Evolutionary conservation across 1,140 invertebrate genomes (phyloP).

Genomic region (Leptinotarsa defecta): DNA sequence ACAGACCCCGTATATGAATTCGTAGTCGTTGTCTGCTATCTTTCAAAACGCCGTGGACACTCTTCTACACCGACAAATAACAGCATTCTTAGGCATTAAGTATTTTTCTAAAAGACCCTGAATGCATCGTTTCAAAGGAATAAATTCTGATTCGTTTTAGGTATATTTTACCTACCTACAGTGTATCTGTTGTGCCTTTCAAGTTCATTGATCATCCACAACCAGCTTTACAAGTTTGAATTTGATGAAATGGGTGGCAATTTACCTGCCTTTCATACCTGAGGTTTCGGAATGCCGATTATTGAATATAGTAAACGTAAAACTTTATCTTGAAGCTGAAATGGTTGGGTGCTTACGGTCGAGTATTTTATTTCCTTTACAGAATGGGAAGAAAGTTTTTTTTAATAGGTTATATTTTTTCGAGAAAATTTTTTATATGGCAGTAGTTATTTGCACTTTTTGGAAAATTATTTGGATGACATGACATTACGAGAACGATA

Average conservation of each 20-base stretch:
- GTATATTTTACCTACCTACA: background rate
- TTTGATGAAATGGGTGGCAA: slow-evolving; percentile 5
- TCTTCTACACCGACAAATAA: background rate
- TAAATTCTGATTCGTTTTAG: background rate
- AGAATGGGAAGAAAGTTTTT: too few species aligned
- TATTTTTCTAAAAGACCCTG: background rate
- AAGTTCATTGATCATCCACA: background rate
- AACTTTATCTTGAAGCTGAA: background rate
- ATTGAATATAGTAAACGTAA: background rate
- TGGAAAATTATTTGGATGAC: too few species aligned
- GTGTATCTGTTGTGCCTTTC: background rate
- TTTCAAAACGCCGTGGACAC: background rate
- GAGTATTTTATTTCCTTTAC: too few species aligned
- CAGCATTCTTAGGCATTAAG: background rate
- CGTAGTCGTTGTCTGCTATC: background rate
- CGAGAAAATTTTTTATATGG: too few species aligned
- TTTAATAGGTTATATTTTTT: too few species aligned
- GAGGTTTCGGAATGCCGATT: background rate
- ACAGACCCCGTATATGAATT: too few species aligned
- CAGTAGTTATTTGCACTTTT: too few species aligned
- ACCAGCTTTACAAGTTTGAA: background rate
- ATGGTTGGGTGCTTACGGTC: background rate
- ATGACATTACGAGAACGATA: too few species aligned
- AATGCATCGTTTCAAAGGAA: background rate
- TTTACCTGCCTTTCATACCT: slow-evolving; percentile 2